Evolutionary conservation across 1,140 invertebrate species (phyloP).

Genomic region (Drosophila pseudoobscura): DNA sequence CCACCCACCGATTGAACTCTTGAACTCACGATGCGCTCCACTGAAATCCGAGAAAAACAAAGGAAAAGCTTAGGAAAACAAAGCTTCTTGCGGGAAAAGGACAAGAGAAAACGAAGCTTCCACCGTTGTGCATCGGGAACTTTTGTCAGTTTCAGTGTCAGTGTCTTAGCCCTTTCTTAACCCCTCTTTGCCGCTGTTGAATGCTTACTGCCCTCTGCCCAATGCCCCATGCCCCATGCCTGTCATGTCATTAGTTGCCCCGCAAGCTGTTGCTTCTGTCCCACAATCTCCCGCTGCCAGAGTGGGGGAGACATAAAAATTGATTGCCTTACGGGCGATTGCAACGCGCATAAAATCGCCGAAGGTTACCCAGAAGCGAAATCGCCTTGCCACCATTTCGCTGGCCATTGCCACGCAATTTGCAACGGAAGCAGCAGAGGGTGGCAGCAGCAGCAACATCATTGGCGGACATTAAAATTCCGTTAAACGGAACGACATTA

Average conservation of each 20-base stretch:
- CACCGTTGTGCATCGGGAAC: slow-evolving; percentile 35
- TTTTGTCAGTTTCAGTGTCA: slow-evolving; percentile 17
- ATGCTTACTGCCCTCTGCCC: background rate
- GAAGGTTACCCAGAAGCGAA: no score
- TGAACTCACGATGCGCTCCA: background rate
- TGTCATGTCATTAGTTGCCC: slow-evolving; percentile 35
- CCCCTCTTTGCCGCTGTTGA: background rate
- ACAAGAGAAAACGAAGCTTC: background rate
- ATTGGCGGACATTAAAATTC: slow-evolving; percentile 40
- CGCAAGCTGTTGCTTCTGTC: slow-evolving; percentile 41
- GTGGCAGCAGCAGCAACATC: slow-evolving; percentile 14
- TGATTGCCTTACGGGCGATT: slow-evolving; percentile 56
- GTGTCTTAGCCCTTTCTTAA: slow-evolving; percentile 32
- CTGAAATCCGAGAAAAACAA: no score
- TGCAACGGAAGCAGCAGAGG: slow-evolving; percentile 6
- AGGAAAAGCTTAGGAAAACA: background rate
- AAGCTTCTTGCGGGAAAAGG: background rate
- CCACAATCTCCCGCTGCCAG: no score
- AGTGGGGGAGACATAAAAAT: slow-evolving; percentile 49
- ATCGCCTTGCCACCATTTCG: background rate
- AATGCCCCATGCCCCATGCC: background rate
- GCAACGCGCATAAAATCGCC: slow-evolving; percentile 53
- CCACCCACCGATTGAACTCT: slow-evolving; percentile 1
- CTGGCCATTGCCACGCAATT: slow-evolving; percentile 63
- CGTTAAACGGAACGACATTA: slow-evolving; percentile 28